phyloP scores from a whole-genome alignment of 2,113 vertebrate species.

The Lichenostomus cassidix region DNA sequence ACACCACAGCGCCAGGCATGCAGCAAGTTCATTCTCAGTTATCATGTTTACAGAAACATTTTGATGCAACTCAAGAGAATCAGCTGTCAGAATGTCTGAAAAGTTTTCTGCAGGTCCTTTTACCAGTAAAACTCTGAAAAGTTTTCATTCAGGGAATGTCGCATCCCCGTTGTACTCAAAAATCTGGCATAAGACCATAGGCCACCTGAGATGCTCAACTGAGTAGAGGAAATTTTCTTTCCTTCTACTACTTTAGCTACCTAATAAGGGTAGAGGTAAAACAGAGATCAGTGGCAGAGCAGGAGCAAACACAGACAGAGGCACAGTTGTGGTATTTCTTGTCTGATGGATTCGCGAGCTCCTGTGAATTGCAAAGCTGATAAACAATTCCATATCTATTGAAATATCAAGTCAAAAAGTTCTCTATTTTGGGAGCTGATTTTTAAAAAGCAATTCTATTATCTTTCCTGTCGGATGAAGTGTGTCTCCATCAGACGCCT shows the following conservation, averaged over 20 bases:
- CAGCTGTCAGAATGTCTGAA: background rate
- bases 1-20: background rate
- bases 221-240: background rate
- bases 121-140: background rate
- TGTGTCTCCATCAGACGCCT: background rate
- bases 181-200: background rate
- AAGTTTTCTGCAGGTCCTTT: background rate
- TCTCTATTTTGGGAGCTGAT: background rate
- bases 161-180: background rate
- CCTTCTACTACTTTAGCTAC: background rate
- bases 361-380: background rate
- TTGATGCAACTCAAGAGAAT: background rate
- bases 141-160: background rate
- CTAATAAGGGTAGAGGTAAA: background rate
- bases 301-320: background rate
- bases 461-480: background rate
- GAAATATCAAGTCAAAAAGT: conserved; percentile 19
- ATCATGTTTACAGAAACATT: background rate
- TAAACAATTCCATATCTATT: background rate
- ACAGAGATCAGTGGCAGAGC: background rate
- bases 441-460: background rate
- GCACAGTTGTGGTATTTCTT: background rate
- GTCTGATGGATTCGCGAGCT: fast-evolving
- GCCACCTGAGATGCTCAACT: background rate
- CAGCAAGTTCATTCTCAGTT: background rate